Conservation (phyloP, 2,113 vertebrate genomes). For the Pandion haliaetus region DNA sequence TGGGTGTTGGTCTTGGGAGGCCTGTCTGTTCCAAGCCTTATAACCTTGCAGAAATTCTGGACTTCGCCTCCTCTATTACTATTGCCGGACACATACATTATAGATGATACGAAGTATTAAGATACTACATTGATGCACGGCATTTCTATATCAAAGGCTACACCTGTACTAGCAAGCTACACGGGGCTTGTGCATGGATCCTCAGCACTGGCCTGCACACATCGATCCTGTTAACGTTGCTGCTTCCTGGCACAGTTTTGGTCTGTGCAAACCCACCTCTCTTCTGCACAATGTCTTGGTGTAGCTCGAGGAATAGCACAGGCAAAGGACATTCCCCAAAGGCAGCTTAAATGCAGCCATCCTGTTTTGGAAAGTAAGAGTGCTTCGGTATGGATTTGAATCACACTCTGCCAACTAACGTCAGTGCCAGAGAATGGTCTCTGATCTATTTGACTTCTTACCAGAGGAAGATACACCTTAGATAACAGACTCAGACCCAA, state of each 20-base stretch:
- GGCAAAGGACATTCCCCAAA: background rate
- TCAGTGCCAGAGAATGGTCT: background rate
- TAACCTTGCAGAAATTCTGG: background rate
- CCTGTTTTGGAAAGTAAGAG: background rate
- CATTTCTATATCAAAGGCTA: background rate
- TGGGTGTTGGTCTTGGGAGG: background rate
- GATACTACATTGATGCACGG: background rate
- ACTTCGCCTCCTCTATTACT: background rate
- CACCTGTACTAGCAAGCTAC: background rate
- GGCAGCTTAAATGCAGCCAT: background rate
- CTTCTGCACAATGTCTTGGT: background rate
- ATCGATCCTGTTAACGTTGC: accelerated
- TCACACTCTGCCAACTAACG: background rate
- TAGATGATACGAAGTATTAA: background rate
- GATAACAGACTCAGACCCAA: background rate
- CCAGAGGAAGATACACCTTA: background rate
- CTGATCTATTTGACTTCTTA: background rate
- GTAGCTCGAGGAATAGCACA: background rate
- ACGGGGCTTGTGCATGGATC: background rate
- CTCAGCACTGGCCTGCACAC: background rate
- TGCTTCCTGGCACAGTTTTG: background rate
- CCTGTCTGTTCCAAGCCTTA: background rate
- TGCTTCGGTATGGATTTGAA: background rate
- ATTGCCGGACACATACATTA: background rate
- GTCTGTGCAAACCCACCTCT: background rate